A percentile compares a stretch with the other conserved stretches of the same genome.
These are phyloP conservation scores for Dicyrtoma fusca DNA, from an alignment of 2,888 invertebrate genomes.

Conservation along the genomic window DNA sequence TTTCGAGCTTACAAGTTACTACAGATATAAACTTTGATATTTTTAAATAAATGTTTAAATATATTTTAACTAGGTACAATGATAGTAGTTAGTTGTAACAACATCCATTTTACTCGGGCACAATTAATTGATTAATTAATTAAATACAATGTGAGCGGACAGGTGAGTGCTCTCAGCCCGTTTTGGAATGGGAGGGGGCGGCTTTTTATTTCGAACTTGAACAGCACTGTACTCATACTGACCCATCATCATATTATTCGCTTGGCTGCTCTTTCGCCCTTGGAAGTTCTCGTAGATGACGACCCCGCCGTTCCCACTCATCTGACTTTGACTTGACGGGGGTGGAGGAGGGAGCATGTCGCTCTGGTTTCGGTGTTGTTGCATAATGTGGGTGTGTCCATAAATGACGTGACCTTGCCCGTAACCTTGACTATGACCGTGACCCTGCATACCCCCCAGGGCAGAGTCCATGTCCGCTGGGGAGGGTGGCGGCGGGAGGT, in stretches of 20 bases:
- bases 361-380: not conserved
- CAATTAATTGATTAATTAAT: too few relatives aligned
- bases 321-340: conserved; percentile 35
- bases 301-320: conserved; percentile 31
- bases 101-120: too few relatives aligned
- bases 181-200: conserved; percentile 55
- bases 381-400: not conserved
- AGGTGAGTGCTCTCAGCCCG: conserved; percentile 54
- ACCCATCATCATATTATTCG: conserved; percentile 29
- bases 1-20: too few relatives aligned
- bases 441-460: not conserved
- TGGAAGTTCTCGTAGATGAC: conserved; percentile 56
- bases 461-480: conserved; percentile 20
- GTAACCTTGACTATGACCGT: too few relatives aligned
- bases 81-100: too few relatives aligned
- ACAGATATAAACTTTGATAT: too few relatives aligned
- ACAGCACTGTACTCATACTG: conserved; percentile 43
- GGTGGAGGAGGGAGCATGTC: conserved; percentile 21
- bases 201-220: conserved; percentile 53
- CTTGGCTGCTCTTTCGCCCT: conserved; percentile 43
- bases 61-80: too few relatives aligned
- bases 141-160: conserved; percentile 55
- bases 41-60: too few relatives aligned
- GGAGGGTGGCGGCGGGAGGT: conserved; percentile 45
- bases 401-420: too few relatives aligned